phyloP scores from a whole-genome alignment of 2,888 invertebrate genomes.

The Orthosia cruda region DNA sequence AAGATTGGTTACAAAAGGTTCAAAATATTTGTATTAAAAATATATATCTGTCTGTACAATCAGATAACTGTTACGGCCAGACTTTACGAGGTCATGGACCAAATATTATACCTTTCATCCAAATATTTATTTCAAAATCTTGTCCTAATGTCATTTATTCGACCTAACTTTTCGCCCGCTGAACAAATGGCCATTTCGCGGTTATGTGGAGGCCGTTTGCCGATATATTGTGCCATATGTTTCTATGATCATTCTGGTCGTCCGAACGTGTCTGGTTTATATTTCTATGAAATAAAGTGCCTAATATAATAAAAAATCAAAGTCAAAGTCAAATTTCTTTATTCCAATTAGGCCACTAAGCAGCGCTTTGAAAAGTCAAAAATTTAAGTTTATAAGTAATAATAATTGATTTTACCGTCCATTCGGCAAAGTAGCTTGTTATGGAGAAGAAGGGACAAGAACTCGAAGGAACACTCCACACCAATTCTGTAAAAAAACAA shows the following conservation, averaged over 20 bases:
- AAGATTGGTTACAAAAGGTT: slow-evolving; percentile 6
- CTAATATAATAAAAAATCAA: too few relatives aligned
- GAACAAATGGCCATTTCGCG: slow-evolving; percentile 47
- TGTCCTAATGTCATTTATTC: slow-evolving; percentile 50
- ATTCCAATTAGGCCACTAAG: too few relatives aligned
- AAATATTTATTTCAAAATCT: slow-evolving; percentile 46
- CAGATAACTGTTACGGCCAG: slow-evolving; percentile 16
- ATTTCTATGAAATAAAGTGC: slow-evolving; percentile 11
- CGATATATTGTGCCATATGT: slow-evolving; percentile 67
- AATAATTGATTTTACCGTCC: too few relatives aligned
- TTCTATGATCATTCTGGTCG: slow-evolving; percentile 71
- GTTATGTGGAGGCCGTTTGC: slow-evolving; percentile 42
- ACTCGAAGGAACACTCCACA: too few relatives aligned
- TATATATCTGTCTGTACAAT: neutral
- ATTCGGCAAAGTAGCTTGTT: too few relatives aligned
- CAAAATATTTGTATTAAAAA: slow-evolving; percentile 9
- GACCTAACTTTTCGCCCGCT: slow-evolving; percentile 39
- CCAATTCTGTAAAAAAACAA: too few relatives aligned
- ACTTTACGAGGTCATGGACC: slow-evolving; percentile 27
- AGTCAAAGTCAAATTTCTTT: too few relatives aligned
- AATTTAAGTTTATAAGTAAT: too few relatives aligned
- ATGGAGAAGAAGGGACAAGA: too few relatives aligned
- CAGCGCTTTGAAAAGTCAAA: too few relatives aligned
- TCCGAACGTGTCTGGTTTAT: slow-evolving; percentile 65
- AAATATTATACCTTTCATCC: slow-evolving; percentile 28